These are phyloP conservation scores for Cuculus canorus DNA, from an alignment of 2,797 vertebrate genomes.

Conservation along the genomic window DNA sequence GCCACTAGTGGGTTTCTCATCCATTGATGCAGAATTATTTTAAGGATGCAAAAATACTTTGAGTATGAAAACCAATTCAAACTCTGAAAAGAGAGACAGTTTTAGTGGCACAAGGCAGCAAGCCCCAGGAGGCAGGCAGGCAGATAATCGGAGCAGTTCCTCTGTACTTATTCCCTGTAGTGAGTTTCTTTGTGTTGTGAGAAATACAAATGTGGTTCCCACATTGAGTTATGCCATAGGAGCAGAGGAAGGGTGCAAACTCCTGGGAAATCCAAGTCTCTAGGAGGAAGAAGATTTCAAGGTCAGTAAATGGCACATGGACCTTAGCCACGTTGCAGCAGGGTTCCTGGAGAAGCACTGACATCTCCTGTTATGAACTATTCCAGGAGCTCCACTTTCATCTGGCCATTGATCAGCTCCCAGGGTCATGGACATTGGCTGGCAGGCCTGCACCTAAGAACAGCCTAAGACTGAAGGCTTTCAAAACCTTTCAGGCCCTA, in stretches of 20 bases:
- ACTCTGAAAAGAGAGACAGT: not conserved
- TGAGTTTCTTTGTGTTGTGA: not conserved
- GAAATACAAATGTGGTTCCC: not conserved
- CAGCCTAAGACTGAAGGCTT: not conserved
- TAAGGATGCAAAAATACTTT: not conserved
- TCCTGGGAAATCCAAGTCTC: not conserved
- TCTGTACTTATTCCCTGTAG: not conserved
- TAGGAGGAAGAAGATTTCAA: not conserved
- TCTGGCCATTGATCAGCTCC: not conserved
- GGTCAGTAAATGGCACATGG: not conserved
- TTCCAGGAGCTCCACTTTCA: not conserved
- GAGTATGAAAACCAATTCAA: not conserved
- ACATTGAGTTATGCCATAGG: rapidly evolving
- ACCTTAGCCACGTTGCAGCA: not conserved
- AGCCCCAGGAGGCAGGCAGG: not conserved
- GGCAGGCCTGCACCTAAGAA: not conserved
- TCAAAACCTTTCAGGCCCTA: not conserved
- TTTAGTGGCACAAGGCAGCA: not conserved
- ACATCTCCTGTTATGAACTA: not conserved
- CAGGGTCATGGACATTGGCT: not conserved
- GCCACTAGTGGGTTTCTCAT: not conserved
- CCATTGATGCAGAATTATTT: not conserved
- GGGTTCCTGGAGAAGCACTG: not conserved
- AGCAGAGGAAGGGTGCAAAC: not conserved
- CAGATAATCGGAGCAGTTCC: not conserved